These are phyloP conservation scores for Phenacoccus solenopsis DNA, from an alignment of 1,140 invertebrate genomes.

Conservation along the genomic window DNA sequence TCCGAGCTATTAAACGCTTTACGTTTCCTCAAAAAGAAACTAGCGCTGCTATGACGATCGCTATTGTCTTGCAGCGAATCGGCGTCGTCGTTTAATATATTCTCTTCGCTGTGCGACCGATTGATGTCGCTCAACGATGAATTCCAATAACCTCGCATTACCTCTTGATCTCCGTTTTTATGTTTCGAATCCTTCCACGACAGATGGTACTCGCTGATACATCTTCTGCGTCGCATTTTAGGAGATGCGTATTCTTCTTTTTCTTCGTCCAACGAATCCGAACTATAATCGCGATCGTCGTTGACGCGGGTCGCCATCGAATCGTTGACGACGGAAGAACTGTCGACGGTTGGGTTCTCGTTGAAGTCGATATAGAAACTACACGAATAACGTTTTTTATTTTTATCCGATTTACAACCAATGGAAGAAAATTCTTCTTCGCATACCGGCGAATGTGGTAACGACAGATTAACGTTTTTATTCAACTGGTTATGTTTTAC, in stretches of 20 bases:
- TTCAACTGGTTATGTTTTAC: not conserved
- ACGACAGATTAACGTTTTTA: constrained; percentile 33
- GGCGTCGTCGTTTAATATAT: constrained; percentile 53
- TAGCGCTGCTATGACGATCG: constrained; percentile 39
- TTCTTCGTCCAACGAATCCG: constrained; percentile 51
- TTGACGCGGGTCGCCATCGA: constrained; percentile 15
- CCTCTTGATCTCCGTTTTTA: constrained; percentile 25
- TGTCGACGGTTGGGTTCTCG: constrained; percentile 21
- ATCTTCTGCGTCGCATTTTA: constrained; percentile 43
- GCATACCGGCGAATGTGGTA: constrained; percentile 38
- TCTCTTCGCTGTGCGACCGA: constrained; percentile 50
- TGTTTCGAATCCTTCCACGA: constrained; percentile 34
- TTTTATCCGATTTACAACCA: constrained; percentile 16
- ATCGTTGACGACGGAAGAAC: not conserved
- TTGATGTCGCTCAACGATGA: constrained; percentile 21
- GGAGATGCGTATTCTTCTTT: constrained; percentile 45
- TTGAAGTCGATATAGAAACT: constrained; percentile 33
- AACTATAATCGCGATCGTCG: constrained; percentile 54
- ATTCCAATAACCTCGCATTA: constrained; percentile 28
- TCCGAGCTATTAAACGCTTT: constrained; percentile 53
- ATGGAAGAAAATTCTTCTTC: constrained; percentile 29
- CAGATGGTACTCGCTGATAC: constrained; percentile 64
- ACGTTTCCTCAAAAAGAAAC: constrained; percentile 35
- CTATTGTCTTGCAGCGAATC: constrained; percentile 41
- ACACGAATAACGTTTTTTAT: constrained; percentile 25